Percentiles rank a stretch among this genome's conserved stretches.
These are phyloP conservation scores for Aphelocoma coerulescens DNA, from an alignment of 2,113 vertebrate genomes.

Conservation along the genomic window DNA sequence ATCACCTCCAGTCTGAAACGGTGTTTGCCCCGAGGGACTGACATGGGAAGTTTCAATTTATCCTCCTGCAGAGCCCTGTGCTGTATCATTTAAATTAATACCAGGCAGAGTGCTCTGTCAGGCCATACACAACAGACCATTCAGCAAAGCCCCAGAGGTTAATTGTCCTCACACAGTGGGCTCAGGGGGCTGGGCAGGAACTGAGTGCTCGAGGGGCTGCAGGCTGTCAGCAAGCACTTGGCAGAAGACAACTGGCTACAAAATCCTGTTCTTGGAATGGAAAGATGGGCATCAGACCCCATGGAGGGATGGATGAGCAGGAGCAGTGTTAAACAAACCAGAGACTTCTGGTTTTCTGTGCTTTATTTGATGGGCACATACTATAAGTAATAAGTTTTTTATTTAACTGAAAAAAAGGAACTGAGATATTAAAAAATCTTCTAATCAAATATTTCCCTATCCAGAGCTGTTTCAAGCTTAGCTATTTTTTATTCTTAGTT, in stretches of 20 bases:
- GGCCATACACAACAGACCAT: not conserved
- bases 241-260: not conserved
- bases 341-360: not conserved
- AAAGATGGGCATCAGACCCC: not conserved
- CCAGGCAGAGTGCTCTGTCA: not conserved
- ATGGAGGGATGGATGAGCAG: accelerated
- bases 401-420: not conserved
- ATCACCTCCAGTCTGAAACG: constrained; percentile 1
- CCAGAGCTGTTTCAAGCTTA: not conserved
- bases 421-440: not conserved
- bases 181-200: not conserved
- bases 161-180: not conserved
- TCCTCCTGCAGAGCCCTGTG: not conserved
- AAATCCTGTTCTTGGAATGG: not conserved
- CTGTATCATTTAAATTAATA: not conserved
- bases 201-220: not conserved
- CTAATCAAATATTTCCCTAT: not conserved
- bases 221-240: not conserved
- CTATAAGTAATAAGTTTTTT: not conserved
- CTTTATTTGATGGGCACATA: not conserved
- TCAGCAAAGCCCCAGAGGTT: not conserved
- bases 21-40: not conserved
- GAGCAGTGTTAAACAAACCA: not conserved
- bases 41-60: not conserved
- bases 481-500: not conserved